A percentile compares a stretch with the other conserved stretches of the same genome.
phyloP scores from a whole-genome alignment of 1,140 invertebrate species.

The Oryzaephilus surinamensis region DNA sequence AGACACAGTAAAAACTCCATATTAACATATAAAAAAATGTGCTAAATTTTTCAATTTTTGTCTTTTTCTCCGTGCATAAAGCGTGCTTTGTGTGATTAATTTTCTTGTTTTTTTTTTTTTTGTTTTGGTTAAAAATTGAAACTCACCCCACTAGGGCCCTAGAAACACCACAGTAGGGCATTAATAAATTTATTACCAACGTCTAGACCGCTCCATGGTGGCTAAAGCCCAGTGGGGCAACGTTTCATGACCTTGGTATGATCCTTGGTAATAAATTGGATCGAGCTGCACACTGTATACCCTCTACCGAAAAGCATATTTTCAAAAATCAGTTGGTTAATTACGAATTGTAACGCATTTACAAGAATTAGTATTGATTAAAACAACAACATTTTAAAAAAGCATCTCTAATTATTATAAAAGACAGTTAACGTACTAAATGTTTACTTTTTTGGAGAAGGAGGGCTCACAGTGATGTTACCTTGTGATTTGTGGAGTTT shows the following conservation, averaged over 20 bases:
- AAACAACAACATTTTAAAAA: slow-evolving; percentile 7
- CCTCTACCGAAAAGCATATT: slow-evolving; percentile 20
- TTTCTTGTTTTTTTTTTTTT: not conserved
- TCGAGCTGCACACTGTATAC: slow-evolving; percentile 32
- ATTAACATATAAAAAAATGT: too few species aligned
- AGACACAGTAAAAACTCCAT: not conserved
- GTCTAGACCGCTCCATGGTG: slow-evolving; percentile 19
- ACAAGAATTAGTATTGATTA: not conserved
- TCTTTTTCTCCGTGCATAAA: too few species aligned
- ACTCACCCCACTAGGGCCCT: slow-evolving; percentile 34
- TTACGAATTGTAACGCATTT: not conserved
- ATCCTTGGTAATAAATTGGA: slow-evolving; percentile 25
- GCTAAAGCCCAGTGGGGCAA: slow-evolving; percentile 30
- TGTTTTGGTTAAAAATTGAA: slow-evolving; percentile 1
- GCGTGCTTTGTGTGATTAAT: too few species aligned
- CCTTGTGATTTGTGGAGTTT: slow-evolving; percentile 51
- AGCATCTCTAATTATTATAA: too few species aligned
- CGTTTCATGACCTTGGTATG: slow-evolving; percentile 22
- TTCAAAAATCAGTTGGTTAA: not conserved
- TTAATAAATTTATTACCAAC: slow-evolving; percentile 15
- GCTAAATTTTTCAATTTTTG: too few species aligned
- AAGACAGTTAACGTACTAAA: too few species aligned
- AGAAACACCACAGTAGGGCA: too few species aligned
- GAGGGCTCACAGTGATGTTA: slow-evolving; percentile 32
- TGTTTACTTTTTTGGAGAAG: too few species aligned